Base-by-base conservation (phyloP, 2,888 invertebrate species). In the Pristionchus japonicus region DNA sequence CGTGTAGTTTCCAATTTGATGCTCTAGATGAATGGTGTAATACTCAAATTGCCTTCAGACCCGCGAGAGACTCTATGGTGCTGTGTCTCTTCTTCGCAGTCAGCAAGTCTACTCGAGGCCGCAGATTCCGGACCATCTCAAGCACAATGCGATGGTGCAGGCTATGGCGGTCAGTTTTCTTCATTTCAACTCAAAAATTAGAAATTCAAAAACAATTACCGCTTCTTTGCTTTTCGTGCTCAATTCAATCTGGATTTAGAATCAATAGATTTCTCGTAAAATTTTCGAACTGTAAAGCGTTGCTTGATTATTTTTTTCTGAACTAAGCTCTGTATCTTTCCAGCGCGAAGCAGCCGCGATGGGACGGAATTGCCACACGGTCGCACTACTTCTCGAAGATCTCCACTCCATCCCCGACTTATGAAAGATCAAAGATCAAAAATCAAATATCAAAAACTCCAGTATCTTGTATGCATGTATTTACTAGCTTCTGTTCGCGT, bases 341-440 rank as follows among this genome's bases (percentile, higher is more conserved):
- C 74, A 74, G 74, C 3, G 43, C 17, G 74, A 74, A n/a, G 74
- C 74, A n/a, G 43, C 74, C 0, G 40, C 37, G 1, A 40, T 40
- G 9, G 40, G 40, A 7, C 13, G 74, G 23, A 74, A 74, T 40
- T 74, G 74, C 74, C 74, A 74, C n/a, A 74, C 74, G 2, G 40
- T 74, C 74, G 37, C 74, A n/a, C 40, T 74, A 2, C 40, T 74
- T 13, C 40, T 74, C 40, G 74, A 74, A 34, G 74, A 74, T 40
- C 74, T 74, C n/a, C 74, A 74, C 2, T 74, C 74, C 6, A 74
- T 74, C 23, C 74, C 74, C 40, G 74, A 74, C 40, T 34, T 74
- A 23, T 74, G 74, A 74, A 43, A 74, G 40, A 74, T 67, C 67
- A 34, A 67, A 67, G 67, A 67, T 67, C 67, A 67, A 61, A 23